Evolutionary conservation across 2,888 invertebrate species (phyloP), one percentile per base, ranked within the genome.

Genomic region (Phania funesta): DNA sequence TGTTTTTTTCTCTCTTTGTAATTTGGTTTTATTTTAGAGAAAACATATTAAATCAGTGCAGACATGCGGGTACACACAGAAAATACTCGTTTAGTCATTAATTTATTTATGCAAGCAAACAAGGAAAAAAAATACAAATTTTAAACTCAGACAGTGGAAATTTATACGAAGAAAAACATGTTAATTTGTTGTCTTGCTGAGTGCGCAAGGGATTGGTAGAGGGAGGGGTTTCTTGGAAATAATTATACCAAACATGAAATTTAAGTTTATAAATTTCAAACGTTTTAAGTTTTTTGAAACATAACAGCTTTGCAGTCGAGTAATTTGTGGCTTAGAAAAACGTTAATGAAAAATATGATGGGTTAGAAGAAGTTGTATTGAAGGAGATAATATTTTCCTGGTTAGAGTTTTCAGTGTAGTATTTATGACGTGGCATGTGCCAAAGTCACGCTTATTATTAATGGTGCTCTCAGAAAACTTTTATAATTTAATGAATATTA

Each of bases 81-180:
- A 80, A 75, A 76, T 78, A 54, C 78, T 74, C 74, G 78, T 78
- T 82, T 82, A 82, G 78, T 82, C 82, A 82, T 82, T 82, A 82
- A 82, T 82, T 82, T 82, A 78, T 82, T 82, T 82, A 78, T 82
- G 74, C 70, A 70, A 26, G 65, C 16, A 24, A 56, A 38, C 18
- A 58, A 44, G 32, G n/a, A n/a, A 22, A 62, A 22, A 54, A 18
- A 22, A 18, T 4, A 11, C 26, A 11, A 38, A 20, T 29, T 41
- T 44, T 22, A 44, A 32, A 70, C 22, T 44, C 32, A 56, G 41
- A 54, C 29, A 52, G 26, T 26, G 4, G 13, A 29, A 68, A 41
- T 54, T 54, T 26, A 4, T 9, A 71, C n/a, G 24, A 38, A 7
- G 26, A 16, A 56, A 56, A 56, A 46, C 32, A 29, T 13, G 11